Percentiles rank a stretch among this genome's conserved stretches.
These are phyloP conservation scores for Andrena trimmerana DNA, from an alignment of 2,888 invertebrate genomes.

Conservation along the genomic window DNA sequence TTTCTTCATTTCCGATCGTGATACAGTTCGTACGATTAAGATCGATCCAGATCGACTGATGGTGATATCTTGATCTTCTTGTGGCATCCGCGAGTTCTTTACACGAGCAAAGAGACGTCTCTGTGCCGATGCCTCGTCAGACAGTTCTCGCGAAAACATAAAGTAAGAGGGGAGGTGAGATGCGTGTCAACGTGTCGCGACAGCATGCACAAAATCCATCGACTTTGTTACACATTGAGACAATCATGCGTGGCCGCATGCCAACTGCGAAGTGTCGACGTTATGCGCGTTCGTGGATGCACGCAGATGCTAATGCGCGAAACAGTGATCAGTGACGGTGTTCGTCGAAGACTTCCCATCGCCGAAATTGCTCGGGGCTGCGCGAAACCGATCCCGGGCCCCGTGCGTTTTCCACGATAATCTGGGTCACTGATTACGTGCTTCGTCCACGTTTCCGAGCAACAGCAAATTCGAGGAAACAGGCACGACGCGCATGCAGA, in stretches of 20 bases:
- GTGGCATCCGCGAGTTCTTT: too few species aligned
- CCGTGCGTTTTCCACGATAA: not conserved
- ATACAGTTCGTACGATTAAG: conserved; percentile 7
- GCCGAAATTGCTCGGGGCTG: conserved; percentile 13
- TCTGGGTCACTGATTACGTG: conserved; percentile 30
- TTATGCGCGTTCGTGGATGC: conserved; percentile 52
- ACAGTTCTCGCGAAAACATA: conserved; percentile 33
- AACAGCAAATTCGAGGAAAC: conserved; percentile 13
- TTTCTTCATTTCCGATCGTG: conserved; percentile 14
- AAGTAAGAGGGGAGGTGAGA: conserved; percentile 14
- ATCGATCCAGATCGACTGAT: conserved; percentile 2
- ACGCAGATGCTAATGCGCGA: conserved; percentile 38
- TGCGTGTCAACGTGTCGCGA: conserved; percentile 67
- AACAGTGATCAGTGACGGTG: conserved; percentile 45
- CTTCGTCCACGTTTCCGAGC: conserved; percentile 4
- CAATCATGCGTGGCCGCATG: conserved; percentile 76
- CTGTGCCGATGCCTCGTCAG: conserved; percentile 51
- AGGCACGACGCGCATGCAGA: conserved; percentile 51
- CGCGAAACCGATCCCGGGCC: not conserved
- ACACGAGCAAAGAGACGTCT: not conserved
- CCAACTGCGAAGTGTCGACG: conserved; percentile 67
- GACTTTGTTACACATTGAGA: conserved; percentile 59
- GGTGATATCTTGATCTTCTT: not conserved
- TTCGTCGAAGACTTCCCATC: not conserved
- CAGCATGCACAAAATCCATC: conserved; percentile 72